Evolutionary conservation across 2,888 invertebrate genomes (phyloP), one percentile per base, ranked within the genome.

Genomic region (Antheraea yamamai): DNA sequence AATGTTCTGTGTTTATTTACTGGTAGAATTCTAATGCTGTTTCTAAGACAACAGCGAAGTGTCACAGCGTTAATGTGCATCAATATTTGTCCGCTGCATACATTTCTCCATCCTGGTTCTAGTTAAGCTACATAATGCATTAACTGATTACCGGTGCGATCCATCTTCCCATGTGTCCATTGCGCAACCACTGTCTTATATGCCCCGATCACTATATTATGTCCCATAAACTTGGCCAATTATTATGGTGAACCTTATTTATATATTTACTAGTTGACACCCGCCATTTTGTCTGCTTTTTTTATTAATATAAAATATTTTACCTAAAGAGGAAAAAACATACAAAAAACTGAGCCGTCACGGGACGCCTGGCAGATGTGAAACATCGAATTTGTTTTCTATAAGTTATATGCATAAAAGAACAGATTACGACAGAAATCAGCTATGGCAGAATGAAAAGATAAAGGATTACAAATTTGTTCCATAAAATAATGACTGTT

Each of bases 111-210:
- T 87, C 87, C 84, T 84, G 84, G 87, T 86, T 87, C 88, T 90
- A 90, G 86, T 88, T 90, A 88, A 89, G 89, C 89, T 88, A 89
- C 89, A 92, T 92, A 92, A 92, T 91, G 90, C 93, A 93, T 93
- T 93, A 92, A 90, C 94, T 93, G 92, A 93, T 93, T 94, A 92
- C 90, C 82, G 83, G 84, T 81, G 82, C 91, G 84, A 93, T 93
- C 92, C 90, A 90, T 93, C 93, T 93, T 93, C 86, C 82, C 83
- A 88, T 89, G 90, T 87, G 89, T 89, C 88, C 84, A 84, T 85
- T 87, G 83, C 81, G 88, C 88, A 83, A 89, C 89, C 86, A 85
- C 81, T 87, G 86, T 86, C 89, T 88, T 85, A 78, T 79, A 77
- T 82, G 83, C 82, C 76, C 51, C 79, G 81, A 85, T 86, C 78